phyloP scores from a whole-genome alignment of 2,113 vertebrate species.

The Accipiter cooperii region DNA sequence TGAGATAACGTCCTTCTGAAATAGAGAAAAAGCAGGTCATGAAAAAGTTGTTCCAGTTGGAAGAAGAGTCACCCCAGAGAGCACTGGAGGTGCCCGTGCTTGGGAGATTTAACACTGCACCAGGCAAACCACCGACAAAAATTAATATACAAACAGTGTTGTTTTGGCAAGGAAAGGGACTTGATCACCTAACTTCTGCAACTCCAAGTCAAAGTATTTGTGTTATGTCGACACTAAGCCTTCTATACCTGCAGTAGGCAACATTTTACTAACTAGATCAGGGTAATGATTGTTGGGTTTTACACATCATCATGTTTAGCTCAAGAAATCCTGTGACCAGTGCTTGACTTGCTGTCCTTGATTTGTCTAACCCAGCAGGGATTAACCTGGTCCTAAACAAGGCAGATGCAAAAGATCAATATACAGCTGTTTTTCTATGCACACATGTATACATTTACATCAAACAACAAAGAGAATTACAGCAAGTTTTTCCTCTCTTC shows the following conservation, averaged over 20 bases:
- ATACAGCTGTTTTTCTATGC: not conserved
- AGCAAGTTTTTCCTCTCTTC: not conserved
- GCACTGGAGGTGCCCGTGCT: accelerated
- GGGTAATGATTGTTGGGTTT: not conserved
- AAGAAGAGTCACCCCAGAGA: not conserved
- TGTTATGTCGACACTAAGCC: not conserved
- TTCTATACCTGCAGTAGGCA: not conserved
- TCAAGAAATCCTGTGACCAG: not conserved
- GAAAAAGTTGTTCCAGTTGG: not conserved
- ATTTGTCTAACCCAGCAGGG: not conserved
- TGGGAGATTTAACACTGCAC: not conserved
- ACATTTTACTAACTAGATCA: not conserved
- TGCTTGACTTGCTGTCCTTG: not conserved
- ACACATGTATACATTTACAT: not conserved
- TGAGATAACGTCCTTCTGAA: not conserved
- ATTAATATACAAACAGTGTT: not conserved
- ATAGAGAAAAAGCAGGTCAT: not conserved
- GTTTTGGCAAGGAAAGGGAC: not conserved
- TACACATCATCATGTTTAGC: not conserved
- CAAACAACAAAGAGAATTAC: not conserved
- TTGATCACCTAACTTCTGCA: not conserved
- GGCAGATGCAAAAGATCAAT: not conserved
- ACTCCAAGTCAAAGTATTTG: not conserved
- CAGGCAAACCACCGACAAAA: not conserved
- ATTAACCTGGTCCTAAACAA: not conserved